Evolutionary conservation across 2,797 vertebrate genomes (phyloP).

Genomic region (Astyanax mexicanus): DNA sequence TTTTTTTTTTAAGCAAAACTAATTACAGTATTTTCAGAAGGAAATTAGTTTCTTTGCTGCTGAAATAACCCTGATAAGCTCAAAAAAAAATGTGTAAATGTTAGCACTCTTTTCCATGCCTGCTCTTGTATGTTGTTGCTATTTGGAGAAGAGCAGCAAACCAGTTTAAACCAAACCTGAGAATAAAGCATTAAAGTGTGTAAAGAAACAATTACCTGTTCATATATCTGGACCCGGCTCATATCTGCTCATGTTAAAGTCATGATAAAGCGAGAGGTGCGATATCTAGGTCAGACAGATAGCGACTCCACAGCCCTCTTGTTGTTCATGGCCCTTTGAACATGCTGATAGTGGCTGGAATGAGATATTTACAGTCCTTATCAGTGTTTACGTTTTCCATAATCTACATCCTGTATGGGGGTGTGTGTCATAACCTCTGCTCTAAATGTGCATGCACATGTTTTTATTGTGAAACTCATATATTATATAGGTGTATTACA

Average conservation of each 20-base stretch:
- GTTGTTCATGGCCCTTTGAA: not conserved
- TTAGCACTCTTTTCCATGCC: not conserved
- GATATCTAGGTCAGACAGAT: not conserved
- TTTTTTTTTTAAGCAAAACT: no score
- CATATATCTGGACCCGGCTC: not conserved
- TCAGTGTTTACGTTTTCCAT: not conserved
- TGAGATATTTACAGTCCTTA: slow-evolving; percentile 4
- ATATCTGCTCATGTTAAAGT: not conserved
- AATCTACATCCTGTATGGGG: not conserved
- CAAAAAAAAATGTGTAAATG: not conserved
- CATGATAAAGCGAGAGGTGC: not conserved
- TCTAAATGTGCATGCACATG: not conserved
- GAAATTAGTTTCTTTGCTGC: not conserved
- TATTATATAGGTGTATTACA: no score
- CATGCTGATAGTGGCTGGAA: not conserved
- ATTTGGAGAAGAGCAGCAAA: not conserved
- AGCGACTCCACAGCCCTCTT: not conserved
- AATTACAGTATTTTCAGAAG: no score
- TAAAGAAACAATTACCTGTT: not conserved
- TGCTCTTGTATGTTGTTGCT: not conserved
- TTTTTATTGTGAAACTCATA: not conserved
- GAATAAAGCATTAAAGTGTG: not conserved
- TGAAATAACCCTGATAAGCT: not conserved
- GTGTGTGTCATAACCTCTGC: not conserved
- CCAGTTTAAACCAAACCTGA: not conserved